These are phyloP conservation scores for Eonycteris spelaea DNA, from an alignment of 2,113 vertebrate genomes.

Conservation along the genomic window DNA sequence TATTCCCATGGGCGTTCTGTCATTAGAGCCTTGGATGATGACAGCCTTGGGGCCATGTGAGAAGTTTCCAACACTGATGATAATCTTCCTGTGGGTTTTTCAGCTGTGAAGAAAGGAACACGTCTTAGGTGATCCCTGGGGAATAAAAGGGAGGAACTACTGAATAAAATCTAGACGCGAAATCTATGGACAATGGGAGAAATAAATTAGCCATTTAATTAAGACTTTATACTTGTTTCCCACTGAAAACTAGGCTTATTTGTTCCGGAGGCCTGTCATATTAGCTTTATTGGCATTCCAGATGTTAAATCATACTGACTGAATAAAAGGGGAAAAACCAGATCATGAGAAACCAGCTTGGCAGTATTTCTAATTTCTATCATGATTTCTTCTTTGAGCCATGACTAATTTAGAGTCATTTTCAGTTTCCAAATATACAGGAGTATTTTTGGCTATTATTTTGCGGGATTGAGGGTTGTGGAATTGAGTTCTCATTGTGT, in stretches of 20 bases:
- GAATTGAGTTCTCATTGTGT: background rate
- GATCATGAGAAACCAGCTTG: background rate
- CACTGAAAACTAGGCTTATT: background rate
- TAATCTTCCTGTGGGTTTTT: constrained; percentile 55
- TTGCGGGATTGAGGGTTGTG: background rate
- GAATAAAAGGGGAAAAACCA: background rate
- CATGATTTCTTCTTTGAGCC: background rate
- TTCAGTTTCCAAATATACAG: background rate
- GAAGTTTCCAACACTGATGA: constrained; percentile 67
- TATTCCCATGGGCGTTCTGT: constrained; percentile 64
- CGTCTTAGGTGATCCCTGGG: constrained; percentile 27
- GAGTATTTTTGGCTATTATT: background rate
- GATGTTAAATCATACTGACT: background rate
- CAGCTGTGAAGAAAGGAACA: constrained; percentile 71
- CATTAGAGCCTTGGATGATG: constrained; percentile 64
- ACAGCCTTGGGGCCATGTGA: constrained; percentile 51
- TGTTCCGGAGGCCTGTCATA: background rate
- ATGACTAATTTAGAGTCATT: background rate
- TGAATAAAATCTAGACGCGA: background rate
- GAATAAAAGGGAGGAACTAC: background rate
- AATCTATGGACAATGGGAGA: background rate
- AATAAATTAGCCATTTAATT: background rate
- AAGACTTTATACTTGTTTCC: background rate
- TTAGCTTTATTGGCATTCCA: background rate
- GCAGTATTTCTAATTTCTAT: background rate